These are phyloP conservation scores for Pangasius larnaudii DNA, from an alignment of 2,797 vertebrate species.

Conservation along the genomic window DNA sequence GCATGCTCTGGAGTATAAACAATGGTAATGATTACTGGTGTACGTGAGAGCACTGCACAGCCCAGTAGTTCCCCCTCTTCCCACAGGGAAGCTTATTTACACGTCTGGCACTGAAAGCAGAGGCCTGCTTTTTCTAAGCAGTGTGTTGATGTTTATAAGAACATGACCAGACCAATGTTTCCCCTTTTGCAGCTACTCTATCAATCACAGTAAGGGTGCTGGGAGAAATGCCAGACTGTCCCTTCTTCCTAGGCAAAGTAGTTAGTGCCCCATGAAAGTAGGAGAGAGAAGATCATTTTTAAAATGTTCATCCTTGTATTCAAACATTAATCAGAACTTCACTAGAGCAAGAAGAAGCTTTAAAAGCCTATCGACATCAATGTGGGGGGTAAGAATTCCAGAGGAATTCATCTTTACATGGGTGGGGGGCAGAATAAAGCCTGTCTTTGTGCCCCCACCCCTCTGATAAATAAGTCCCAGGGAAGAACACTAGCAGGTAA, in stretches of 20 bases:
- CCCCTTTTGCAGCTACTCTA: slow-evolving; percentile 72
- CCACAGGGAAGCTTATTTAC: slow-evolving; percentile 61
- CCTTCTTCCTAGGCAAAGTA: slow-evolving; percentile 36
- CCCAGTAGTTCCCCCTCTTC: slow-evolving; percentile 51
- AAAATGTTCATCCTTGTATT: slow-evolving; percentile 33
- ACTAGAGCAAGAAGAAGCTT: slow-evolving; percentile 26
- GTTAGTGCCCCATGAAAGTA: slow-evolving; percentile 20
- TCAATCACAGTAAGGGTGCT: slow-evolving; percentile 67
- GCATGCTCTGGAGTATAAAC: slow-evolving; percentile 47
- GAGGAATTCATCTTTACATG: slow-evolving; percentile 51
- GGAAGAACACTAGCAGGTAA: slow-evolving; percentile 61
- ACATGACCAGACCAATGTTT: slow-evolving; percentile 70
- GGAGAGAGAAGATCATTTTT: slow-evolving; percentile 23
- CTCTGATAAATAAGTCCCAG: slow-evolving; percentile 59
- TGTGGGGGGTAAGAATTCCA: slow-evolving; percentile 59
- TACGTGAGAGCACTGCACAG: slow-evolving; percentile 52
- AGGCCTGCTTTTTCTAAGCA: slow-evolving; percentile 73
- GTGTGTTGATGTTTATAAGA: slow-evolving; percentile 77
- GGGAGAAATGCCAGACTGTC: slow-evolving; percentile 71
- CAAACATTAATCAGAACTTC: slow-evolving; percentile 39
- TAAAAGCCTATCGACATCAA: slow-evolving; percentile 47
- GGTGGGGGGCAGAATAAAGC: slow-evolving; percentile 74
- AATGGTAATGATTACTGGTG: slow-evolving; percentile 57
- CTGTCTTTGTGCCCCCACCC: slow-evolving; percentile 74
- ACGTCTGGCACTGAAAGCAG: slow-evolving; percentile 58